Evolutionary conservation across 2,113 vertebrate species (phyloP).

Genomic region (Fregetta grallaria): DNA sequence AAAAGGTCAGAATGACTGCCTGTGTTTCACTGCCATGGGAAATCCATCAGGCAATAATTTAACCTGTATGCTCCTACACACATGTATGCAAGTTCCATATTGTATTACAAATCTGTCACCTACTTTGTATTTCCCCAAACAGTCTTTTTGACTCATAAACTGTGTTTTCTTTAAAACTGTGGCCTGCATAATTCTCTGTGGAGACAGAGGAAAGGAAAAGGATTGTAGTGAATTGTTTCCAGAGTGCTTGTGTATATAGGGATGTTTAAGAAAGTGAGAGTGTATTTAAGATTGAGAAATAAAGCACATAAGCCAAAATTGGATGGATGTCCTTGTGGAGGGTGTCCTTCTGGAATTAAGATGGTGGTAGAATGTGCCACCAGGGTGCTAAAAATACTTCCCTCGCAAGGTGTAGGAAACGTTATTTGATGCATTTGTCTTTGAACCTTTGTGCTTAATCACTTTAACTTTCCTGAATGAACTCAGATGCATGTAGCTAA

Average conservation of each 20-base stretch:
- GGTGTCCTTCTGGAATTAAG: neutral
- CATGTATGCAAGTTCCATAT: neutral
- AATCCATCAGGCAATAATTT: slow-evolving; percentile 35
- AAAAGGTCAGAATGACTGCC: neutral
- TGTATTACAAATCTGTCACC: slow-evolving; percentile 28
- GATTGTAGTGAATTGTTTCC: slow-evolving; percentile 17
- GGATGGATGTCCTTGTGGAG: neutral
- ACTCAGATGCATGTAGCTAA: neutral
- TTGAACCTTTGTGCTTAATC: neutral
- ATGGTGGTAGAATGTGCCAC: neutral
- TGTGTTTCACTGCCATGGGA: neutral
- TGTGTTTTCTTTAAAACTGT: slow-evolving; percentile 16
- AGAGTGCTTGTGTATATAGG: neutral
- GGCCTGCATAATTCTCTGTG: neutral
- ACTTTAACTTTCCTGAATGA: neutral
- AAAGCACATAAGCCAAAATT: neutral
- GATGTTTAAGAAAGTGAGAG: neutral
- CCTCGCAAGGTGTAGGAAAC: neutral
- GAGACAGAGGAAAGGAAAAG: slow-evolving; percentile 9
- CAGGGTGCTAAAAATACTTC: neutral
- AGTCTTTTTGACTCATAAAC: slow-evolving; percentile 23
- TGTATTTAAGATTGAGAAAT: neutral
- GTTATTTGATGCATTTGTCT: neutral
- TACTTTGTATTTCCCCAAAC: slow-evolving; percentile 33
- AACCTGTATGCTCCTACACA: neutral